phyloP scores from a whole-genome alignment of 2,113 vertebrate species.

The Zingel zingel region DNA sequence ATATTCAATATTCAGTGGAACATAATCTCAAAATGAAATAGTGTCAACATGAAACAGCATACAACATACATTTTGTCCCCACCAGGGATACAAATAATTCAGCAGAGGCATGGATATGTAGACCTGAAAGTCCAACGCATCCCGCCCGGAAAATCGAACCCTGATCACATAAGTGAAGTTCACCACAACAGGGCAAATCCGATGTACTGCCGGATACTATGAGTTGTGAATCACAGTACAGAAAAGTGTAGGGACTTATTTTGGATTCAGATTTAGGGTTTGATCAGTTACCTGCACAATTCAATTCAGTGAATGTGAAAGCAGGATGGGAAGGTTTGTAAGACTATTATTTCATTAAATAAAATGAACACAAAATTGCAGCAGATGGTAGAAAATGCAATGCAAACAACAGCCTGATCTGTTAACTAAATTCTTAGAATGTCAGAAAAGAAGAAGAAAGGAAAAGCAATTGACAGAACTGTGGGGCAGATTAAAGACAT shows the following conservation, averaged over 20 bases:
- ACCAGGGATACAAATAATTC: too few species aligned
- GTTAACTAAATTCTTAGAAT: conserved; percentile 20
- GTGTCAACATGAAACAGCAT: too few species aligned
- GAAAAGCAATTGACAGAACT: conserved; percentile 34
- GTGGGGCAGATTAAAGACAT: conserved; percentile 23
- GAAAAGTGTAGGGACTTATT: background rate
- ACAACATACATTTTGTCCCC: too few species aligned
- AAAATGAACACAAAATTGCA: conserved; percentile 8
- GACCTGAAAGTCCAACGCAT: too few species aligned
- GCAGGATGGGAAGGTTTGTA: background rate
- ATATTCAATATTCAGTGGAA: too few species aligned
- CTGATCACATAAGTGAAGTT: background rate
- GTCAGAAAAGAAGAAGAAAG: conserved; percentile 11
- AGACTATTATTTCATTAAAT: conserved; percentile 7
- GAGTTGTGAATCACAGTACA: background rate
- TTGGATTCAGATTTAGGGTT: background rate
- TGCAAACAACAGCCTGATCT: conserved; percentile 24
- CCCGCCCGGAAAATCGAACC: too few species aligned
- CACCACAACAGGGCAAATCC: conserved; percentile 5
- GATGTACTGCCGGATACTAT: background rate
- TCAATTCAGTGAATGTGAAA: background rate
- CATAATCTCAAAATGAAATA: too few species aligned
- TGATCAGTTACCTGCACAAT: background rate
- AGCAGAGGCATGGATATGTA: too few species aligned
- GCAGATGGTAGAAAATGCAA: conserved; percentile 44